phyloP scores from a whole-genome alignment of 1,140 invertebrate genomes.

The Trigoniulus corallinus region DNA sequence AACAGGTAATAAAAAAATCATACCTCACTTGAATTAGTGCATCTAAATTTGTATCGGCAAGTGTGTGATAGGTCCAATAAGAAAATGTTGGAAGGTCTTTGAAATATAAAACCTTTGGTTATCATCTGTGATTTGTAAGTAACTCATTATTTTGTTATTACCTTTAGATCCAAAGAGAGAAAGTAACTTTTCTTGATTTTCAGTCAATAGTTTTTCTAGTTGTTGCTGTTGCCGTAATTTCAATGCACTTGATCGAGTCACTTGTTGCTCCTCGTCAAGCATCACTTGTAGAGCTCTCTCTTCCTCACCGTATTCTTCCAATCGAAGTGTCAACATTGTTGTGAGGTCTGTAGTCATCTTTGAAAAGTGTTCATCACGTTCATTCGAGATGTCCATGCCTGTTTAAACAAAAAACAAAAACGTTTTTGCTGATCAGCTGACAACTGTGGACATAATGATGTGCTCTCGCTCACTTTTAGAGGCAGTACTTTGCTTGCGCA shows the following conservation, averaged over 20 bases:
- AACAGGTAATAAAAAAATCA: too few relatives aligned
- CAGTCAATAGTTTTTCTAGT: constrained; percentile 6
- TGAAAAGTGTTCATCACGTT: constrained; percentile 2
- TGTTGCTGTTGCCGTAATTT: constrained; percentile 1
- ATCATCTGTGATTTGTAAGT: too few relatives aligned
- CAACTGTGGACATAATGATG: constrained; percentile 31
- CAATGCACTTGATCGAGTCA: constrained; percentile 4
- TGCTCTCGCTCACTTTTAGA: constrained; percentile 38
- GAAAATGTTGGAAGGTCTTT: too few relatives aligned
- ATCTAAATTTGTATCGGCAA: too few relatives aligned
- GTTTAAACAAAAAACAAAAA: constrained; percentile 2
- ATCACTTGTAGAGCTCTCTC: constrained; percentile 31
- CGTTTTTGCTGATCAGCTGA: neutral
- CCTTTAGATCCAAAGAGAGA: constrained; percentile 16
- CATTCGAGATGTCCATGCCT: neutral
- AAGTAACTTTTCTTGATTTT: neutral
- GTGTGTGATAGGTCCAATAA: too few relatives aligned
- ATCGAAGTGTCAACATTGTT: constrained; percentile 27
- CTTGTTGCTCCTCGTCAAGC: constrained; percentile 25
- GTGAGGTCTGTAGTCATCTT: constrained; percentile 20
- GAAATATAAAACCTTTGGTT: too few relatives aligned
- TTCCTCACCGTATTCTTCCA: constrained; percentile 31
- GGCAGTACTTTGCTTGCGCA: constrained; percentile 36
- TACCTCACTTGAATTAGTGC: too few relatives aligned
- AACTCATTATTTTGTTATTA: too few relatives aligned